Base-by-base conservation (phyloP, 2,888 invertebrate genomes). In the Nomada goodeniana region DNA sequence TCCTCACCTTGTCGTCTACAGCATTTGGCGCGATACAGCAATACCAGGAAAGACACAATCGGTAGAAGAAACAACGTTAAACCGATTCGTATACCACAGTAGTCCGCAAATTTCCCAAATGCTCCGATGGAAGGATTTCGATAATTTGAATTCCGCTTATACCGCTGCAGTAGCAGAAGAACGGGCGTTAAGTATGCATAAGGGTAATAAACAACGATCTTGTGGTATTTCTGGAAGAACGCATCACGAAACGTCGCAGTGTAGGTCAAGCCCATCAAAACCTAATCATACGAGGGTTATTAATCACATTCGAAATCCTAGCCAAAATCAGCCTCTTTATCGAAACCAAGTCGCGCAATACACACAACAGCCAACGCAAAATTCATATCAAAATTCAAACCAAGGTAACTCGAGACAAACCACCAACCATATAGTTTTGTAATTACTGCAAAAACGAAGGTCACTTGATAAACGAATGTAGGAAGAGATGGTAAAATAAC, bases 361-460 rank as follows among this genome's bases (percentile, higher is more conserved):
- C 18, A 2, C 47, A 47, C 23, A 52, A 71, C 20, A 7, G 9
- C 29, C 15, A 36, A 36, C 18, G 0, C 52, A 52, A 53, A 29
- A 47, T 18, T 42, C 4, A 18, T 11, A 18, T 47, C 72, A 55
- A 20, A 44, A 42, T 26, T 26, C 26, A 26, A 26, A 26, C 26
- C 26, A 26, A 26, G 26, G 0, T 26, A 26, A 26, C 26, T 26
- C 26, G 26, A 26, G 26, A 26, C 26, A 26, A 55, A 5, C 10
- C 13, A 55, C 29, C 2, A 15, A 47, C 10, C 65, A 55, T 36
- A 4, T 60, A 74, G 23, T 13, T 42, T 13, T 67, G 74, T 67
- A 74, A 74, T 42, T 74, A 67, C 23, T 74, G 74, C 29, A 60
- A 74, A 52, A 74, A 67, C 18, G 50, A 29, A 26, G 67, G 67